These are phyloP conservation scores for Drepana arcuata DNA, from an alignment of 1,140 invertebrate species.

Conservation along the genomic window DNA sequence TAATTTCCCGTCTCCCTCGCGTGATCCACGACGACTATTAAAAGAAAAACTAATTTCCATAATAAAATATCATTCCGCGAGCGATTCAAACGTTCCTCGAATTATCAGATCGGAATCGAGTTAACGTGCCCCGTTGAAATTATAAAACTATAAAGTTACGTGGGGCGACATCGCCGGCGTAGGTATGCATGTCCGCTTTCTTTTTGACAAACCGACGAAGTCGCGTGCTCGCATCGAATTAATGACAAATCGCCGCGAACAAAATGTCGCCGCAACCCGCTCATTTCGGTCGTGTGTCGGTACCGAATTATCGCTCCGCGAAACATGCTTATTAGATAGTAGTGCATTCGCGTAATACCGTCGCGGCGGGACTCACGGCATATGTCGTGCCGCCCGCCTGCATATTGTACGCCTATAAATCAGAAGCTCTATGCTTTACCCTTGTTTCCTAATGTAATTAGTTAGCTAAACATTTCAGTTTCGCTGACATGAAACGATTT, in stretches of 20 bases:
- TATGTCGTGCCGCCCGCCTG: constrained; percentile 46
- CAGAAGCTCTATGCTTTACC: constrained; percentile 24
- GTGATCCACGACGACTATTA: constrained; percentile 52
- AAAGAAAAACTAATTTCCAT: constrained; percentile 67
- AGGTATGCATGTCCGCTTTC: constrained; percentile 50
- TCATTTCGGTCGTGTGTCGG: constrained; percentile 48
- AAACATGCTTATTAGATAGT: constrained; percentile 65
- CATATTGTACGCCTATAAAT: constrained; percentile 38
- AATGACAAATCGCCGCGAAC: constrained; percentile 49
- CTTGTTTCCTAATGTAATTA: constrained; percentile 41
- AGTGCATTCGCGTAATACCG: constrained; percentile 46
- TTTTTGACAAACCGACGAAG: constrained; percentile 56
- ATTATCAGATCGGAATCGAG: constrained; percentile 61
- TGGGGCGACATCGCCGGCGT: constrained; percentile 45
- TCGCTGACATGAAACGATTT: constrained; percentile 15
- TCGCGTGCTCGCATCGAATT: constrained; percentile 60
- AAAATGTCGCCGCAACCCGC: constrained; percentile 46
- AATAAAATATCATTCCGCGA: constrained; percentile 53
- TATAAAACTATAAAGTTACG: constrained; percentile 58
- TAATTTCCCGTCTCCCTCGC: constrained; percentile 42
- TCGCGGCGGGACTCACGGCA: constrained; percentile 41
- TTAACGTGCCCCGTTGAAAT: constrained; percentile 59
- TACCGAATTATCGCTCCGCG: constrained; percentile 37
- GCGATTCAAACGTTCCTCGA: constrained; percentile 33
- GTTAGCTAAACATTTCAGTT: constrained; percentile 32